These are phyloP conservation scores for Agrenia bidenticulata DNA, from an alignment of 2,888 invertebrate species.

Conservation along the genomic window DNA sequence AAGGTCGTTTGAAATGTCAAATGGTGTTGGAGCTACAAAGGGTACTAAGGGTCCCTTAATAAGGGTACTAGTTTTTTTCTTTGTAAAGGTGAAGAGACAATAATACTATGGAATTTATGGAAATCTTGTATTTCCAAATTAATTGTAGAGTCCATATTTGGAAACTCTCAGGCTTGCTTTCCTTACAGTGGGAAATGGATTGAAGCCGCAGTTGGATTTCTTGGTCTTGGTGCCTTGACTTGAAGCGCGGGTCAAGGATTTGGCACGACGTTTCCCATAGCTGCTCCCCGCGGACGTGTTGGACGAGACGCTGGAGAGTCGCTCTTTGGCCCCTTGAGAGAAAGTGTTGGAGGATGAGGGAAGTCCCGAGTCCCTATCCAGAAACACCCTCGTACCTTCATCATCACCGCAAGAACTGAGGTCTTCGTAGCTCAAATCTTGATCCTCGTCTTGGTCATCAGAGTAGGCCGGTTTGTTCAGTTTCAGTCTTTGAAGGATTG, in stretches of 20 bases:
- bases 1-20: no score
- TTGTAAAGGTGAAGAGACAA: no score
- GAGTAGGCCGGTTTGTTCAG: conserved; percentile 63
- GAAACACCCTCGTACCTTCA: conserved; percentile 15
- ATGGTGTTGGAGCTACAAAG: no score
- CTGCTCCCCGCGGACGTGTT: conserved; percentile 4
- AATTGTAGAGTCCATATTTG: conserved; percentile 51
- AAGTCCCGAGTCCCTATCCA: conserved; percentile 2
- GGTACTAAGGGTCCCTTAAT: no score
- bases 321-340: neutral
- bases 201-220: conserved; percentile 36
- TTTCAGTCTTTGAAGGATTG: conserved; percentile 52
- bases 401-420: conserved; percentile 39
- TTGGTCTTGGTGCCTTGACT: conserved; percentile 1
- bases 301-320: conserved; percentile 12
- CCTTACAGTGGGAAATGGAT: conserved; percentile 51
- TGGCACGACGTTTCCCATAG: neutral
- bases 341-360: conserved; percentile 1
- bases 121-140: no score
- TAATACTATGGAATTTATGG: no score
- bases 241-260: neutral
- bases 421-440: conserved; percentile 26
- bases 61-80: no score
- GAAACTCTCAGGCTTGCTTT: conserved; percentile 42
- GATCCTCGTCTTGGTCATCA: conserved; percentile 57